Conservation (phyloP, 2,888 invertebrate species). For the Rhagophthalmus giganteus region DNA sequence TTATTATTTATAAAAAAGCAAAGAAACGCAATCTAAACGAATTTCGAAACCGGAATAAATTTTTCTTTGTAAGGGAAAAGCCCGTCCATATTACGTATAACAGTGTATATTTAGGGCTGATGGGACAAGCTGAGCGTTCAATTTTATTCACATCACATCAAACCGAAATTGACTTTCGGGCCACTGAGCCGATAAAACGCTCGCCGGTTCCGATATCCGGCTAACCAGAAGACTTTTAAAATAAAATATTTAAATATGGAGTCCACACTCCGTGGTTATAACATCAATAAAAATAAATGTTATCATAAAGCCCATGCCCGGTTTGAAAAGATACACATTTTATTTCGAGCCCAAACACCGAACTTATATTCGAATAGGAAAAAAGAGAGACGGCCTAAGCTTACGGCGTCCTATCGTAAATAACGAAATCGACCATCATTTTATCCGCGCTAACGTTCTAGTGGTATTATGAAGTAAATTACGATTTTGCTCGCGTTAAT, state of each 20-base stretch:
- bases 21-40: conserved; percentile 12
- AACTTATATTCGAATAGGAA: neutral
- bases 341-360: conserved; percentile 7
- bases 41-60: conserved; percentile 13
- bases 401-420: neutral
- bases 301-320: conserved; percentile 11
- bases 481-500: no score
- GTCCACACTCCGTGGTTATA: conserved; percentile 18
- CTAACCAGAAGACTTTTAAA: conserved; percentile 32
- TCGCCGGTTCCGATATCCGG: conserved; percentile 31
- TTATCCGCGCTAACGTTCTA: no score
- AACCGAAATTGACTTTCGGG: conserved; percentile 54
- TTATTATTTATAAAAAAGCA: no score
- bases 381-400: conserved; percentile 1
- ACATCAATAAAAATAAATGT: conserved; percentile 22
- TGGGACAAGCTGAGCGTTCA: conserved; percentile 49
- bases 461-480: no score
- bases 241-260: conserved; percentile 31
- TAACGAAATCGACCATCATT: no score
- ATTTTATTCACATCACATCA: conserved; percentile 55
- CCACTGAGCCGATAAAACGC: conserved; percentile 53
- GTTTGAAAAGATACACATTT: conserved; percentile 18
- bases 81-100: conserved; percentile 32
- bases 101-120: conserved; percentile 47
- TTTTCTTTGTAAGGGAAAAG: conserved; percentile 21